Percentiles rank a stretch among this genome's conserved stretches.
These are phyloP conservation scores for Pteropus alecto DNA, from an alignment of 2,113 vertebrate genomes.

Conservation along the genomic window DNA sequence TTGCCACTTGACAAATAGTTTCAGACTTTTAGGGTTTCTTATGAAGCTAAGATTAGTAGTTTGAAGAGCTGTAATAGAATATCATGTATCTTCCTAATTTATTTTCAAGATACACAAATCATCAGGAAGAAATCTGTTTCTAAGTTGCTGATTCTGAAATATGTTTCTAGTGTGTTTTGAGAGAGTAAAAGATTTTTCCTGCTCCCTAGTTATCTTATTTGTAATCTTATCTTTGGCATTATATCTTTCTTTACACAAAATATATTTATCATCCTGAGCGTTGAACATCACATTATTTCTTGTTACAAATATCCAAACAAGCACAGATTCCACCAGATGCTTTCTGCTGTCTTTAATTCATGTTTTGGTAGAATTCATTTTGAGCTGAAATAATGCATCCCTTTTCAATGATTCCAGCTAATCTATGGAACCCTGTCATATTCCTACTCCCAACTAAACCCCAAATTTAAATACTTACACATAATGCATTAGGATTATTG, in stretches of 20 bases:
- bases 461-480: background rate
- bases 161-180: slow-evolving; percentile 6
- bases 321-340: background rate
- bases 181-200: slow-evolving; percentile 4
- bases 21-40: slow-evolving; percentile 57
- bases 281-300: background rate
- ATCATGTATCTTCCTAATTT: slow-evolving; percentile 44
- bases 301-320: background rate
- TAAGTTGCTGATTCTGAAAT: slow-evolving; percentile 43
- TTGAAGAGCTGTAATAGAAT: slow-evolving; percentile 47
- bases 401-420: background rate
- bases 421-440: background rate
- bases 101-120: slow-evolving; percentile 57
- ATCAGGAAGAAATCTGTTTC: slow-evolving; percentile 36
- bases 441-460: fast-evolving
- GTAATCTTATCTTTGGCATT: background rate
- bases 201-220: background rate
- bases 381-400: background rate
- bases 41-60: slow-evolving; percentile 54
- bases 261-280: background rate
- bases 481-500: background rate
- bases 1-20: slow-evolving; percentile 57
- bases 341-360: background rate
- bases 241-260: slow-evolving; percentile 22
- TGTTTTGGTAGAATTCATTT: background rate